phyloP scores from a whole-genome alignment of 2,888 invertebrate species.

The Aleiodes alternator region DNA sequence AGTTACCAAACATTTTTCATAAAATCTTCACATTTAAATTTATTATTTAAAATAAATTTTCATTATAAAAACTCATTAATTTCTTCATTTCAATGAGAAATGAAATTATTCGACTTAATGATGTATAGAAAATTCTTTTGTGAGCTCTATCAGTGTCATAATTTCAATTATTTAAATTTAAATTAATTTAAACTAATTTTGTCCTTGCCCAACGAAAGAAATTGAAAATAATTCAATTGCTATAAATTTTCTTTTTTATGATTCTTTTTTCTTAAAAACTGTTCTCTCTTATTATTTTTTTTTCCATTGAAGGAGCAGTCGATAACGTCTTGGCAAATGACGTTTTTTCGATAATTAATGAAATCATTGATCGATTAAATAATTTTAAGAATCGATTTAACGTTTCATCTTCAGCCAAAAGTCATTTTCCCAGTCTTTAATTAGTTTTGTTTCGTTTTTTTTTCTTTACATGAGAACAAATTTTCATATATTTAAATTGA shows the following conservation, averaged over 20 bases:
- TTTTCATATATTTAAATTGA: conserved; percentile 28
- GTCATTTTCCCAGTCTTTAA: conserved; percentile 19
- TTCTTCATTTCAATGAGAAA: background rate
- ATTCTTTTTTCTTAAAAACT: conserved; percentile 5
- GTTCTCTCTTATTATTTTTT: conserved; percentile 52
- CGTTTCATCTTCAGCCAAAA: conserved; percentile 27
- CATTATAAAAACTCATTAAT: background rate
- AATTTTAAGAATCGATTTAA: conserved; percentile 38
- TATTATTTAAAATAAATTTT: conserved; percentile 3
- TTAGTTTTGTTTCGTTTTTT: background rate
- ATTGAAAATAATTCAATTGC: too few species aligned
- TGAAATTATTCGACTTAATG: background rate
- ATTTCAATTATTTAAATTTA: conserved; percentile 3
- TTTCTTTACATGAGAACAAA: background rate
- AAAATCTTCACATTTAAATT: conserved; percentile 11
- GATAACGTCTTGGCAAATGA: conserved; percentile 32
- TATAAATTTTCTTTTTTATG: too few species aligned
- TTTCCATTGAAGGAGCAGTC: conserved; percentile 51
- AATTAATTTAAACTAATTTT: conserved; percentile 1
- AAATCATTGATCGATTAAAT: background rate
- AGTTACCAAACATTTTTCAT: background rate
- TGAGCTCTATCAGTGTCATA: conserved; percentile 13
- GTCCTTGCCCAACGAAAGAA: background rate
- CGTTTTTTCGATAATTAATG: conserved; percentile 11
- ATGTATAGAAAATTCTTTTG: background rate